Evolutionary conservation across 2,888 invertebrate genomes (phyloP), one percentile per base, ranked within the genome.

Genomic region (Cybosia mesomella): DNA sequence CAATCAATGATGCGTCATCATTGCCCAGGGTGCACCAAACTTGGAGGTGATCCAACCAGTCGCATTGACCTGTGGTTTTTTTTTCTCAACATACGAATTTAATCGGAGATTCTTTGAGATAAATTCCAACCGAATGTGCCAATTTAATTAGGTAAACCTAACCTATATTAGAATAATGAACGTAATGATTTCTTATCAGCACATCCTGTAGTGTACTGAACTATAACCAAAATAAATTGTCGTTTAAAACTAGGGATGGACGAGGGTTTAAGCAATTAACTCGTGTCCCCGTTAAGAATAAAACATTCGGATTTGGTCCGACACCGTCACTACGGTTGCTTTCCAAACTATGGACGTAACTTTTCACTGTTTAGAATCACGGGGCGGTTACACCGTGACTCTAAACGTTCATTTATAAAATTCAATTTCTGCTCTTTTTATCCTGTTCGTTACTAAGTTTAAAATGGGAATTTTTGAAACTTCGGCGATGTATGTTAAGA

Each of bases 211-310:
- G 72, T 75, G 67, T 58, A 67, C 74, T 72, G 76, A 77, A 79
- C 81, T 83, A 88, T 90, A 89, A 88, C 87, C 86, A 86, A 90
- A 92, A 93, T 92, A 91, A 93, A 94, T 92, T 92, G 91, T 92
- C 92, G 85, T 88, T 91, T 92, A 90, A 87, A 92, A 91, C 89
- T 89, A 89, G 88, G 92, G 89, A 88, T 87, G 86, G 93, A 94
- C 92, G 88, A 94, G 94, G 94, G 94, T 94, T 88, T 88, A 89
- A 87, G 89, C 92, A 93, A 94, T 94, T 94, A 94, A 92, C 89
- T 88, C 79, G 81, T 85, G 88, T 87, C 79, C 86, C 85, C 87
- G 88, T 91, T 91, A 94, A 94, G 94, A 94, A 94, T 94, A 93
- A 93, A 92, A 90, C 89, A 88, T 89, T 89, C 85, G 86, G 87